Evolutionary conservation across 2,797 vertebrate species (phyloP).

Genomic region (Phoxinus dragarum): DNA sequence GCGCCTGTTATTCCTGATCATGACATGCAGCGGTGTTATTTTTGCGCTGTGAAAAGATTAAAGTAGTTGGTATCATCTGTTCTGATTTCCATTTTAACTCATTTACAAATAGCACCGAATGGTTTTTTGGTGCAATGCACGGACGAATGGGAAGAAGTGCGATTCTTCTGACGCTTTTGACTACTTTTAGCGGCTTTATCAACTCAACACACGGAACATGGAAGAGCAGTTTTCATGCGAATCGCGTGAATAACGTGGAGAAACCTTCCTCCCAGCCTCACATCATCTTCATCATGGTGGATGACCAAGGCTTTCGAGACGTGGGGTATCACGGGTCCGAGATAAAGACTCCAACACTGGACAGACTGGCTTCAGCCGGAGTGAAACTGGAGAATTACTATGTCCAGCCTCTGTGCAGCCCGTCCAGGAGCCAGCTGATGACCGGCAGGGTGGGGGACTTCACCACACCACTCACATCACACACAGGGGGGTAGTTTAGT

Average conservation of each 20-base stretch:
- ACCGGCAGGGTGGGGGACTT: conserved; percentile 88
- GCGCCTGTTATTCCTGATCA: conserved; percentile 62
- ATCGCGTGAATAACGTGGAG: conserved; percentile 66
- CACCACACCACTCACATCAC: no score
- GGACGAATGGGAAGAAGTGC: conserved; percentile 69
- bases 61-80: background rate
- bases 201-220: conserved; percentile 80
- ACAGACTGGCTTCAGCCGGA: conserved; percentile 89
- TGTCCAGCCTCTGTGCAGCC: conserved; percentile 96
- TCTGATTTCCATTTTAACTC: background rate
- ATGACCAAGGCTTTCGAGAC: conserved; percentile 98
- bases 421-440: conserved; percentile 95
- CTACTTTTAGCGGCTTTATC: conserved; percentile 80
- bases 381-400: conserved; percentile 99
- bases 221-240: conserved; percentile 67
- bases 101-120: background rate
- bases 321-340: conserved; percentile 97
- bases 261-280: conserved; percentile 82
- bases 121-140: conserved; percentile 26
- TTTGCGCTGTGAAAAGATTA: background rate
- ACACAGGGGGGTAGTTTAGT: no score
- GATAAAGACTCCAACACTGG: conserved; percentile 94
- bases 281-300: conserved; percentile 94
- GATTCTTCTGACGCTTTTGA: conserved; percentile 69
- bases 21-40: conserved; percentile 16